Conservation (phyloP, 2,888 invertebrate species). For the Nemoura dubitans region DNA sequence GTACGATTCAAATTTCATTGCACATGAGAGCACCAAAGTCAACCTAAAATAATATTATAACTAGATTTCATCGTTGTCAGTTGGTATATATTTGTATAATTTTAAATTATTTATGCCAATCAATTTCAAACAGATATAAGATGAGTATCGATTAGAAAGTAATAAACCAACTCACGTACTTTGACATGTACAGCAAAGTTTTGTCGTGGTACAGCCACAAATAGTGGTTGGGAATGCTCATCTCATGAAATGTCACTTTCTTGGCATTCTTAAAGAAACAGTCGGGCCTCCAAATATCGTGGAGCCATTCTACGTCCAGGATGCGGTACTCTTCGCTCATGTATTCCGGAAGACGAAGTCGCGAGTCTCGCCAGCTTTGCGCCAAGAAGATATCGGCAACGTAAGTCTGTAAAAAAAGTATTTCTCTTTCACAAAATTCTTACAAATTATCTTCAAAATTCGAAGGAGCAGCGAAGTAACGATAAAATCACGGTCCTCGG, state of each 20-base stretch:
- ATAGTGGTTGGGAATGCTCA: conserved; percentile 94
- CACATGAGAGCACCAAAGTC: conserved; percentile 87
- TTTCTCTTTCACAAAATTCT: neutral
- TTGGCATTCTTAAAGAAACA: conserved; percentile 95
- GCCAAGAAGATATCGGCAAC: conserved; percentile 92
- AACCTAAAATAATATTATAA: conserved; percentile 65
- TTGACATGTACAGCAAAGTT: conserved; percentile 90
- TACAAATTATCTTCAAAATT: too few species aligned
- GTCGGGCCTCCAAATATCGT: conserved; percentile 91
- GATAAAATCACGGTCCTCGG: too few species aligned
- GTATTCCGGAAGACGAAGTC: conserved; percentile 88
- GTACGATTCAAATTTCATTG: conserved; percentile 94
- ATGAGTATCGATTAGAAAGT: too few species aligned
- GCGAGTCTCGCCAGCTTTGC: conserved; percentile 91
- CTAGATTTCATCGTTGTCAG: too few species aligned
- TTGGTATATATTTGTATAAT: too few species aligned
- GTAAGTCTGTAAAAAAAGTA: conserved; percentile 73
- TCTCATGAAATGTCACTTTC: conserved; percentile 91
- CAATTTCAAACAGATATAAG: conserved; percentile 30
- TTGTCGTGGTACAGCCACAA: conserved; percentile 92
- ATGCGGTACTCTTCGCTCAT: conserved; percentile 93
- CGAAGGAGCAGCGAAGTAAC: too few species aligned
- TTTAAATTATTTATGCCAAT: neutral
- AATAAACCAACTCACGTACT: conserved; percentile 68
- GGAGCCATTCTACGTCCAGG: conserved; percentile 88